phyloP scores from a whole-genome alignment of 2,888 invertebrate genomes.

The Dolichomitus sp. region DNA sequence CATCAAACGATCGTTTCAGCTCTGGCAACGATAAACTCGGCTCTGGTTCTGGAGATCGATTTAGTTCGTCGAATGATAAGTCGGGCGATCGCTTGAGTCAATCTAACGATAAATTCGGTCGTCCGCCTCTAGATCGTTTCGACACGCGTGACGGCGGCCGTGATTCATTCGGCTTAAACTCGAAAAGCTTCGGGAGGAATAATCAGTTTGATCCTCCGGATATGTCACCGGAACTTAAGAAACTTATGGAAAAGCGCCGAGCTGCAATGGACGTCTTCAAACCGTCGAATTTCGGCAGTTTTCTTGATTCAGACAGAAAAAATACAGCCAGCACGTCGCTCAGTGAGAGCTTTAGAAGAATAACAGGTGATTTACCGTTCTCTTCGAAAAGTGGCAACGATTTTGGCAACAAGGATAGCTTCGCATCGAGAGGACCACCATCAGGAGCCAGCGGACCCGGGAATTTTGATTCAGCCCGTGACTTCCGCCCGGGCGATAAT shows the following conservation, averaged over 20 bases:
- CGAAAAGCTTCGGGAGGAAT: conserved; percentile 70
- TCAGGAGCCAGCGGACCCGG: conserved; percentile 40
- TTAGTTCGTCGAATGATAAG: conserved; percentile 64
- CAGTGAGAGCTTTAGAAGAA: conserved; percentile 83
- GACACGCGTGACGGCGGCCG: conserved; percentile 71
- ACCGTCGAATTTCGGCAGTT: conserved; percentile 76
- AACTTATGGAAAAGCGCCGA: conserved; percentile 83
- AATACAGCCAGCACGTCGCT: conserved; percentile 77
- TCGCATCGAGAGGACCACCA: conserved; percentile 26
- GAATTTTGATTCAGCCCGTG: conserved; percentile 59
- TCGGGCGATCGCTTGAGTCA: conserved; percentile 52
- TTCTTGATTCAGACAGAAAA: conserved; percentile 75
- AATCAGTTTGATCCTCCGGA: conserved; percentile 73
- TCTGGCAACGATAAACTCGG: conserved; percentile 53
- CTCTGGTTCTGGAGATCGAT: conserved; percentile 28
- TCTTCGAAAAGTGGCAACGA: conserved; percentile 60
- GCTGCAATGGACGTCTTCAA: conserved; percentile 82
- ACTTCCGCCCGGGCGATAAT: conserved; percentile 41
- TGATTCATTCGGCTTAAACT: conserved; percentile 70
- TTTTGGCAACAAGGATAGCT: conserved; percentile 53
- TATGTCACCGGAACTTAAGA: conserved; percentile 82
- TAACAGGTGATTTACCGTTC: conserved; percentile 80
- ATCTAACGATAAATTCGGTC: conserved; percentile 67
- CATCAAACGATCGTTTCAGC: conserved; percentile 66
- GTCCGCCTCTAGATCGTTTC: conserved; percentile 65